These are phyloP conservation scores for Acanthurus lineatus DNA, from an alignment of 2,797 vertebrate species.

Conservation along the genomic window DNA sequence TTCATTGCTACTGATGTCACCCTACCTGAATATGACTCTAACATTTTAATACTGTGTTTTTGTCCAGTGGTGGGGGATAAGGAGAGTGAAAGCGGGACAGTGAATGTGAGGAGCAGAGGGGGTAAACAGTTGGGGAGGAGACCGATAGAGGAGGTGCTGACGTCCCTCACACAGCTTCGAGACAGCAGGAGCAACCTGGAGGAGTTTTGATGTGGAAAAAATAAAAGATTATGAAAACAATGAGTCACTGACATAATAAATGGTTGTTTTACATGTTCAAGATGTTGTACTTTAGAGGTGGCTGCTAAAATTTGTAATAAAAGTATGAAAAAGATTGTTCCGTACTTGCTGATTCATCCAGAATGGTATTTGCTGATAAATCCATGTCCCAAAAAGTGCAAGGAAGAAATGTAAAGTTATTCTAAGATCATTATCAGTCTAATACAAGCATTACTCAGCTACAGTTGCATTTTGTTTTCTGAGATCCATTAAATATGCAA, in stretches of 20 bases:
- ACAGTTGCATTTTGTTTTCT: slow-evolving; percentile 40
- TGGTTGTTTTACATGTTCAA: slow-evolving; percentile 39
- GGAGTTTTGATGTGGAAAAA: slow-evolving; percentile 79
- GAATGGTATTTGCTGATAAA: slow-evolving; percentile 26
- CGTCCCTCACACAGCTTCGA: slow-evolving; percentile 83
- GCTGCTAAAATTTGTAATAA: slow-evolving; percentile 71
- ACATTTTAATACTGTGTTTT: slow-evolving; percentile 17
- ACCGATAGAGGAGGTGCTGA: slow-evolving; percentile 76
- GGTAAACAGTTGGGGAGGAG: slow-evolving; percentile 86
- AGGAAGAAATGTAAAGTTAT: slow-evolving; percentile 29
- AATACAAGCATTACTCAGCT: slow-evolving; percentile 38
- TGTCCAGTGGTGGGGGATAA: slow-evolving; percentile 89
- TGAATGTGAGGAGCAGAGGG: slow-evolving; percentile 88
- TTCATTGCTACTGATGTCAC: slow-evolving; percentile 10
- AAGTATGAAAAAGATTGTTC: slow-evolving; percentile 35
- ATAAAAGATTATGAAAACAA: slow-evolving; percentile 8
- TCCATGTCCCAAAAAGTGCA: slow-evolving; percentile 12
- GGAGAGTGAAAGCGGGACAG: slow-evolving; percentile 84
- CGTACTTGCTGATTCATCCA: slow-evolving; percentile 19
- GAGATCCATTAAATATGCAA: slow-evolving; percentile 48
- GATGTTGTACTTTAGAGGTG: slow-evolving; percentile 24
- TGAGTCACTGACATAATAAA: slow-evolving; percentile 38
- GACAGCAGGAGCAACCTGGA: slow-evolving; percentile 84
- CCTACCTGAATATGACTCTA: not conserved
- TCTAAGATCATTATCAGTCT: slow-evolving; percentile 50